Percentiles rank a stretch among this genome's conserved stretches.
Conservation (phyloP, 2,888 invertebrate genomes). For the Apantesis nais region DNA sequence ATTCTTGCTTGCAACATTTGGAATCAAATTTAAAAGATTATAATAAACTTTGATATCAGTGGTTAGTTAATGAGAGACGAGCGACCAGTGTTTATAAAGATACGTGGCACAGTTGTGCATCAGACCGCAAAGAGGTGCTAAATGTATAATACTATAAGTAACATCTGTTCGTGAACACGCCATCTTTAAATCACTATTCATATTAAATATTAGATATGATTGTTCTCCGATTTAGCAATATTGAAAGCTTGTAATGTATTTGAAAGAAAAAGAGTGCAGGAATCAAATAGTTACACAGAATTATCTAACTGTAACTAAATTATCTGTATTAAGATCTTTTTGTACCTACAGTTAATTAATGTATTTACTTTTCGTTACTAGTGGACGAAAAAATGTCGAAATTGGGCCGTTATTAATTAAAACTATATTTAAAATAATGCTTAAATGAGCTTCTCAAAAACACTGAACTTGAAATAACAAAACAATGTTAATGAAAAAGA, state of each 20-base stretch:
- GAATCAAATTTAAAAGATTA: background rate
- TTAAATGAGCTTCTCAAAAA: too few species aligned
- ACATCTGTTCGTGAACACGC: constrained; percentile 6
- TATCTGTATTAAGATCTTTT: too few species aligned
- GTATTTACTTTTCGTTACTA: too few species aligned
- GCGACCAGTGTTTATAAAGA: constrained; percentile 9
- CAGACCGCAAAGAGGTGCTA: constrained; percentile 7
- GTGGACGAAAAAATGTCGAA: too few species aligned
- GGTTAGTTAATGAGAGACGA: constrained; percentile 2
- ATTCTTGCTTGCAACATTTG: background rate
- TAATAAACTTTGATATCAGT: constrained; percentile 2
- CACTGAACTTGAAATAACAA: too few species aligned
- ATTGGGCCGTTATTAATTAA: too few species aligned
- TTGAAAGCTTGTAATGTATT: background rate
- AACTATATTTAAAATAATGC: too few species aligned
- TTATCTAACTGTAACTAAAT: too few species aligned
- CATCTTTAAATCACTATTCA: background rate
- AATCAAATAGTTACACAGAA: background rate
- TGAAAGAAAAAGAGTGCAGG: background rate
- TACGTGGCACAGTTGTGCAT: constrained; percentile 5
- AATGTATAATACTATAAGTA: constrained; percentile 11
- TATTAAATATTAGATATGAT: background rate
- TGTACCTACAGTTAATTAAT: too few species aligned
- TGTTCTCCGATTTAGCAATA: background rate
- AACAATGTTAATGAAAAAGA: too few species aligned